Base-by-base conservation (phyloP, 2,888 invertebrate species). In the Mythimna impura region DNA sequence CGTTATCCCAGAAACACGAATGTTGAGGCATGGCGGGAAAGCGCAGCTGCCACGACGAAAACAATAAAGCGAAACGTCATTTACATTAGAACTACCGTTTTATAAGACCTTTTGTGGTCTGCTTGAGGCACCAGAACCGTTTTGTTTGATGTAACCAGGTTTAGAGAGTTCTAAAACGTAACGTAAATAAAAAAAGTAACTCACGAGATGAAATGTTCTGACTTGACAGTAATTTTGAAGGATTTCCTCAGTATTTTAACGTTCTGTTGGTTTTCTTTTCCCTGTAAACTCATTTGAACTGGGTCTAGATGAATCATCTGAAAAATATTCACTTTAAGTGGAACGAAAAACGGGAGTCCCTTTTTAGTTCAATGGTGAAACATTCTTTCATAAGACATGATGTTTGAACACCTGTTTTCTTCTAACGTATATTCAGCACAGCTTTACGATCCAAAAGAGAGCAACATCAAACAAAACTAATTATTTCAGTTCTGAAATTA, bases 331-430 rank as follows among this genome's bases (percentile, higher is more conserved):
- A 58, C 12, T 65, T 64, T 10, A 10, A 62, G 22, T 34, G 20
- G n/a, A 55, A 20, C 58, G 22, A 66, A 75, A 62, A 40, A 73
- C 20, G 3, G 36, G 43, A 22, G 55, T 61, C 66, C 71, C 64
- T 76, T 81, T 75, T 74, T 81, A 76, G 70, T 72, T 66, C 6
- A 74, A 76, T 88, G 84, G 78, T 83, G 84, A 86, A 88, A 89
- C 79, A 83, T 79, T 82, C 73, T 73, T 78, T 83, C 83, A 75
- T 58, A 78, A 72, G 76, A 79, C 74, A 78, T 25, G n/a, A 25
- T 90, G 86, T 92, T 92, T 91, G 83, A 82, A 90, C 91, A 93
- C 84, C 86, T 93, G 93, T 83, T 83, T 78, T 75, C 87, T 89
- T 89, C 89, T 89, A 92, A 90, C 81, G 87, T 86, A 87, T 83